Base-by-base conservation (phyloP, 2,113 vertebrate genomes). In the Myotis davidii region DNA sequence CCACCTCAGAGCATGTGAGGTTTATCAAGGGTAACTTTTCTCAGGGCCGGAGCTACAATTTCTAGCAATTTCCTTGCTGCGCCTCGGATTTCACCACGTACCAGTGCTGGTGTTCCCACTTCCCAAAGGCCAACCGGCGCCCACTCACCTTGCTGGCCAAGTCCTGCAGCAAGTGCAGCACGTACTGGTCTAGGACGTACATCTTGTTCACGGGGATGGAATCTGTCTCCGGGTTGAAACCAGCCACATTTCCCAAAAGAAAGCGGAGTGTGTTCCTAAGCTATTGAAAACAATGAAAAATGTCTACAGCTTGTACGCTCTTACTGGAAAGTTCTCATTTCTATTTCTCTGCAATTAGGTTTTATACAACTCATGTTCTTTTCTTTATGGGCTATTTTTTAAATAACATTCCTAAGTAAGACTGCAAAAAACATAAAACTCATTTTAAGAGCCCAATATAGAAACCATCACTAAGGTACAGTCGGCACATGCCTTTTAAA, bases 151-250 rank as follows among this genome's bases (percentile, higher is more conserved):
- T 99, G 85, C 98, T 98, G 94, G 99, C 98, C 87, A 98, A 99
- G 14, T 99, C 99, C 2, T 99, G 98, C 16, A 99, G 98, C 86
- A 99, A 94, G 78, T 99, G 99, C 70, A 99, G 96, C 99, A 99
- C 99, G 96, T 99, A 99, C 96, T 99, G 99, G 98, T 99, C 99
- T 4, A 99, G 97, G 96, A 99, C 98, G 96, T 99, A 98, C 99
- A 99, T 99, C 81, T 99, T 94, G 83, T 99, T 94, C 50, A 98
- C 92, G 14, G 99, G 99, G 94, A 99, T 96, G 1, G 99, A 97
- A n/a, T 99, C 99, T 0, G 97, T 98, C 13, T 98, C 98, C 0
- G 99, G 99, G 95, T 98, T 99, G 95, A 99, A 99, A 88, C 96
- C 99, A 50, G 98, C 97, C 93, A 99, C 8, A 18, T 99, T 99